Evolutionary conservation across 2,113 vertebrate genomes (phyloP).

Genomic region (Sisor rabdophorus): DNA sequence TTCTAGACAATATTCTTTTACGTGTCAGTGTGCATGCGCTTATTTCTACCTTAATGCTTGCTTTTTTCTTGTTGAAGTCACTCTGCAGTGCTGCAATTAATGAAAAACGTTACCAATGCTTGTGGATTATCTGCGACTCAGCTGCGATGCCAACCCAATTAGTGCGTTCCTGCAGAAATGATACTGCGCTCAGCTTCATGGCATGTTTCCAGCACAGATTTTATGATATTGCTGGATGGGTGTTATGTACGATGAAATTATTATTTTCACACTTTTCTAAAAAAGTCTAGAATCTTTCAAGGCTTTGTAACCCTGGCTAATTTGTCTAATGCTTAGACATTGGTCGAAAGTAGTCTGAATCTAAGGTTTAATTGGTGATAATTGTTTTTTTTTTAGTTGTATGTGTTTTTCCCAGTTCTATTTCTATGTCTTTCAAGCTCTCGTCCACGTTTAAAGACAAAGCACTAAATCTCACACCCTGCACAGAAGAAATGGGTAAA

Average conservation of each 20-base stretch:
- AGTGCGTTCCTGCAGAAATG: background rate
- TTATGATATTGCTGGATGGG: background rate
- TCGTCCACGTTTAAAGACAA: no score
- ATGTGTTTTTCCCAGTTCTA: no score
- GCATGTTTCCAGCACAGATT: background rate
- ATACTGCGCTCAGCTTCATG: background rate
- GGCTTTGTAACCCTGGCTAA: background rate
- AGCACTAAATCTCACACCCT: no score
- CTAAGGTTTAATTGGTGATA: background rate
- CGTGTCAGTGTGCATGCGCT: background rate
- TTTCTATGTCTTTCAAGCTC: no score
- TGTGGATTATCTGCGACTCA: background rate
- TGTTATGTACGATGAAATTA: background rate
- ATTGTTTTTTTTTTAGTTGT: no score
- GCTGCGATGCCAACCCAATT: background rate
- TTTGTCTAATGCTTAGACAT: background rate
- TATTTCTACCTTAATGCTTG: background rate
- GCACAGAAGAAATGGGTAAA: background rate
- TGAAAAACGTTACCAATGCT: background rate
- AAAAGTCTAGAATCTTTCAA: background rate
- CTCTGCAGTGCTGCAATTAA: background rate
- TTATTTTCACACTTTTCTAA: slow-evolving; percentile 6
- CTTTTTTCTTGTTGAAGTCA: background rate
- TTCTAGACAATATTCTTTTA: background rate
- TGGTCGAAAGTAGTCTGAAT: background rate